Evolutionary conservation across 2,888 invertebrate species (phyloP), one percentile per base, ranked within the genome.

Genomic region (Lysandra bellargus): DNA sequence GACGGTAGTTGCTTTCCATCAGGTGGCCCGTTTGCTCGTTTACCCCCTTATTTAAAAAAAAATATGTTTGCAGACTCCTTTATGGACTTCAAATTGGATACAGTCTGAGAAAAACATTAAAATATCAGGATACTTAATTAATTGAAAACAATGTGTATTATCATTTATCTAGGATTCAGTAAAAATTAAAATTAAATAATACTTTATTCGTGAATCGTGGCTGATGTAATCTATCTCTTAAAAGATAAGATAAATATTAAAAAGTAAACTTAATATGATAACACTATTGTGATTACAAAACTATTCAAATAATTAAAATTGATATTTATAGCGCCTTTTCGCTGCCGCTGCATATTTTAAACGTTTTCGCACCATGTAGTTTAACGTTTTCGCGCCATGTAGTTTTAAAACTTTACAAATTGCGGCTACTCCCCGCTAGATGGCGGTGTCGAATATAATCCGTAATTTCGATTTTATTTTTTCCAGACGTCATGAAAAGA

Each of bases 381-480:
- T 69, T 23, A 14, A 23, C 53, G 0, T 33, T 14, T 33, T 14
- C 14, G 69, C 5, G 33, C 12, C 69, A 2, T 37, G 12, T 69
- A 33, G 4, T 33, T 69, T 23, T 74, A 23, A 75, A 40, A 44
- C 12, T 44, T 61, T n/a, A 2, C 7, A 64, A 60, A 44, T 61
- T 60, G 9, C 5, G 12, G 6, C 64, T 78, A 78, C 30, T 49
- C 78, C 23, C 5, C 9, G 30, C 69, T 78, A 78, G 78, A 23
- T 78, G 69, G 78, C 78, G 78, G 7, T 49, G 30, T n/a, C 4
- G 4, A 4, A 23, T 23, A 49, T n/a, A 30, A n/a, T 33, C 14
- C 3, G 23, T 44, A 44, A 1, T 7, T 12, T 6, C 44, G 9
- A 30, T 61, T 57, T n/a, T 57, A 30, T 14, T 60, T 61, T 57